Evolutionary conservation across 2,888 invertebrate genomes (phyloP).

Genomic region (Stictocephala bisonia): DNA sequence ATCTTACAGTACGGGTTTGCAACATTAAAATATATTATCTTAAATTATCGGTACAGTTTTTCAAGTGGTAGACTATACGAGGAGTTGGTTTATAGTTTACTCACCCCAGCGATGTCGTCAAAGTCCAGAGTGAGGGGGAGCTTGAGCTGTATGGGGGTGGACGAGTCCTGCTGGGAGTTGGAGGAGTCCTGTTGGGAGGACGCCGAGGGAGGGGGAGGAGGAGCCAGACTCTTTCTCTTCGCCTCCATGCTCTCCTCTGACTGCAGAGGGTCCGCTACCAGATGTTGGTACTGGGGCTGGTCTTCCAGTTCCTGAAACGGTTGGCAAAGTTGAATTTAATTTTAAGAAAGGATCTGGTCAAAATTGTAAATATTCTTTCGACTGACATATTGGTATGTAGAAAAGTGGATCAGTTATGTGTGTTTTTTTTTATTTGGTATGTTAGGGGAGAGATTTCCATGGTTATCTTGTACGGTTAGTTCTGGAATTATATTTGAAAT

Average conservation of each 20-base stretch:
- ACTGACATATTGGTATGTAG: neutral
- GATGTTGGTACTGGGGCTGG: constrained; percentile 60
- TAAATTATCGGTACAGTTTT: too few species aligned
- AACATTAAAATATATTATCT: neutral
- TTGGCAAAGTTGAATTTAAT: neutral
- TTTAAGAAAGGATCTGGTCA: neutral
- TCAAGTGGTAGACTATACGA: too few species aligned
- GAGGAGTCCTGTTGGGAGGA: constrained; percentile 62
- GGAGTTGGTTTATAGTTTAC: constrained; percentile 58
- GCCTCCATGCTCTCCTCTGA: constrained; percentile 59
- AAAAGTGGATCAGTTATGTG: too few species aligned
- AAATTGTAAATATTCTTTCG: neutral
- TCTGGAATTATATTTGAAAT: too few species aligned
- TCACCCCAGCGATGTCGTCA: constrained; percentile 84
- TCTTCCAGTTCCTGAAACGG: constrained; percentile 64
- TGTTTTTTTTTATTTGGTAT: too few species aligned
- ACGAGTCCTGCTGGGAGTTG: constrained; percentile 18
- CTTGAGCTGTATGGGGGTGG: constrained; percentile 73
- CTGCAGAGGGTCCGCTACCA: constrained; percentile 59
- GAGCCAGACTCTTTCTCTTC: constrained; percentile 59
- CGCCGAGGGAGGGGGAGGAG: constrained; percentile 60
- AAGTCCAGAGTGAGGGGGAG: constrained; percentile 85
- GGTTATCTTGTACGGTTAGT: too few species aligned
- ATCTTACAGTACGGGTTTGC: neutral
- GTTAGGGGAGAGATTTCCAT: too few species aligned